Base-by-base conservation (phyloP, 2,797 vertebrate species). In the Limosa lapponica region DNA sequence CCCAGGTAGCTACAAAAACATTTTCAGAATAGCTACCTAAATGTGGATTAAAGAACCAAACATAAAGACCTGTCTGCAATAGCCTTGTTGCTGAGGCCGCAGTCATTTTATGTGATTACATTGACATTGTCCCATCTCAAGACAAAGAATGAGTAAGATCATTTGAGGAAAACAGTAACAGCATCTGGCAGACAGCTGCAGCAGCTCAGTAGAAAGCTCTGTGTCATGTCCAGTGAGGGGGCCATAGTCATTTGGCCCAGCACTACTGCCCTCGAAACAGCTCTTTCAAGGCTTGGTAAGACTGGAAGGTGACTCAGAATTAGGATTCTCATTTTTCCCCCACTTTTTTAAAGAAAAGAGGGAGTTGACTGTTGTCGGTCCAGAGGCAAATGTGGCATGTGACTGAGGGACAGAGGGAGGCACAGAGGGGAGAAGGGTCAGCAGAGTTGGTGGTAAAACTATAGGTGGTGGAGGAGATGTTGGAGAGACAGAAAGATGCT, bases 131-230 rank as follows among this genome's bases (percentile, higher is more conserved):
- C 58, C 84, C 73, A 37, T 64, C 71, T 85, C 51, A 66, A 65
- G 67, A 48, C 36, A 77, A 77, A 82, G 52, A 82, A 25, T n/a
- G 70, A 52, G 0, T 41, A 48, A 51, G 64, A 65, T 70, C 46
- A 0, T 25, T n/a, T 66, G 43, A 89, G 62, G 58, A 37, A 65
- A 82, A 64, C 2, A 8, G 71, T n/a, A 57, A 49, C n/a, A 62
- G 73, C 82, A 37, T 84, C 86, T 84, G 88, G 71, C 71, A 90
- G 69, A 82, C 91, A 93, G 89, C 89, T 96, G 95, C 3, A 62
- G 83, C 66, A 69, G 74, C 89, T 92, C 62, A 80, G 43, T 2
- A 28, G 64, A 77, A 58, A 79, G 28, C 48, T 82, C 48, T n/a
- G 34, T 44, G 73, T 69, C 55, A 2, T 25, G 46, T 83, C 66